Evolutionary conservation across 2,113 vertebrate species (phyloP), one percentile per base, ranked within the genome.

Genomic region (Semicossyphus pulcher): DNA sequence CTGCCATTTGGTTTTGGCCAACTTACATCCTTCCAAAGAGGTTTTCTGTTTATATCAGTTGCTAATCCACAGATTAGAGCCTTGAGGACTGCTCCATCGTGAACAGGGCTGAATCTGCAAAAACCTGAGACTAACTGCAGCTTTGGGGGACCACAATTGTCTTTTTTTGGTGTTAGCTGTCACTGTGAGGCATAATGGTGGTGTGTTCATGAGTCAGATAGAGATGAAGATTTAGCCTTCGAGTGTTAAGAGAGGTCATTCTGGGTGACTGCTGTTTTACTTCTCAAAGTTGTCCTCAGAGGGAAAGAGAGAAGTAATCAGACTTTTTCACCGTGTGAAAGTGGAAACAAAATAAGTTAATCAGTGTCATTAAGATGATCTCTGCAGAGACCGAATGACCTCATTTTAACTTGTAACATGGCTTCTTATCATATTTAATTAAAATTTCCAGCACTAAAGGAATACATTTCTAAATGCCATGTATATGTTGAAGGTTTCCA

Each of bases 221-320:
- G 53, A 78, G 29, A 60, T 61, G 3, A 56, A 83, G 61, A 65
- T 45, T 52, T 63, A 68, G 68, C 49, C 52, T 77, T 74, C 68
- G 69, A 84, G 87, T 85, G 88, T 89, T 52, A 84, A 81, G 51
- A 71, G 41, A 71, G 86, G 82, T 88, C 87, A 78, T 84, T 86
- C 31, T 58, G 85, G 88, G 86, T 90, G 86, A 82, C 8, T 16
- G 63, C 56, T 54, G 49, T 67, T 86, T 83, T 72, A 80, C 71
- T 41, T 87, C 79, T 80, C 26, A 78, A 73, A 72, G 56, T 49
- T 71, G 75, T 75, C 15, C 15, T 80, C 60, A 58, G 42, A 62
- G 44, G 18, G 6, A 63, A 65, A 41, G 53, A 47, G 63, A 37
- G 37, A 52, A n/a, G 48, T 62, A 79, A 80, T 89, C 56, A 68